Percentiles rank a stretch among this genome's conserved stretches.
Conservation (phyloP, 2,797 vertebrate species). For the Brachymystax lenok region DNA sequence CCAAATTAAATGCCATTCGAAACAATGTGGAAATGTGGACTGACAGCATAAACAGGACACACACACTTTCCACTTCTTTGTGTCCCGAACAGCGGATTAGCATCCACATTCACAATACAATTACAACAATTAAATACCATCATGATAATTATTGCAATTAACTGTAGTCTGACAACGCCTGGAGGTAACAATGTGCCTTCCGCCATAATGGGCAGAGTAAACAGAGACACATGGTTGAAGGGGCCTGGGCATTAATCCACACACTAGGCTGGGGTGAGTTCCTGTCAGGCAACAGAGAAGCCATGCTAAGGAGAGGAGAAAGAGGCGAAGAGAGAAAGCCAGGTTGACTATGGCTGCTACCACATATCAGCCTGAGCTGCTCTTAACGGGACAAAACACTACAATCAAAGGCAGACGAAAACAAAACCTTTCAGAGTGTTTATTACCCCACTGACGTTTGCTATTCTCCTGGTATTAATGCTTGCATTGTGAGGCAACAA, state of each 20-base stretch:
- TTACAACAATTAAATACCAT: constrained; percentile 56
- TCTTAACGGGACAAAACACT: constrained; percentile 54
- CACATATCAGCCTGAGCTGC: constrained; percentile 39
- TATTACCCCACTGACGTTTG: constrained; percentile 46
- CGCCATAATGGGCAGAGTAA: constrained; percentile 58
- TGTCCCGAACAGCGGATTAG: constrained; percentile 39
- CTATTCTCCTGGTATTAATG: constrained; percentile 38
- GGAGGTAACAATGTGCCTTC: constrained; percentile 57
- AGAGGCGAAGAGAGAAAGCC: no score
- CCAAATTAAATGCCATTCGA: constrained; percentile 38
- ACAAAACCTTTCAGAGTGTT: constrained; percentile 45
- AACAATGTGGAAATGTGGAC: constrained; percentile 11
- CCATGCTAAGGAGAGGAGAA: neutral
- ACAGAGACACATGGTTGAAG: constrained; percentile 54
- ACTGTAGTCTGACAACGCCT: constrained; percentile 61
- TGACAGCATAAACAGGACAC: constrained; percentile 8
- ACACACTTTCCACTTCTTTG: constrained; percentile 35
- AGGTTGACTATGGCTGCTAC: neutral
- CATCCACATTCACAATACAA: constrained; percentile 56
- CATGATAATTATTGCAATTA: constrained; percentile 74
- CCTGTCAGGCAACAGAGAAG: no score
- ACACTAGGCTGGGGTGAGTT: no score
- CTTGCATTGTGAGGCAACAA: constrained; percentile 16
- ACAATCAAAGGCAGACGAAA: constrained; percentile 32
- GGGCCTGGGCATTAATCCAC: constrained; percentile 22